A percentile compares a stretch with the other conserved stretches of the same genome.
Evolutionary conservation across 2,113 vertebrate species (phyloP).

Genomic region (Nothocercus julius): DNA sequence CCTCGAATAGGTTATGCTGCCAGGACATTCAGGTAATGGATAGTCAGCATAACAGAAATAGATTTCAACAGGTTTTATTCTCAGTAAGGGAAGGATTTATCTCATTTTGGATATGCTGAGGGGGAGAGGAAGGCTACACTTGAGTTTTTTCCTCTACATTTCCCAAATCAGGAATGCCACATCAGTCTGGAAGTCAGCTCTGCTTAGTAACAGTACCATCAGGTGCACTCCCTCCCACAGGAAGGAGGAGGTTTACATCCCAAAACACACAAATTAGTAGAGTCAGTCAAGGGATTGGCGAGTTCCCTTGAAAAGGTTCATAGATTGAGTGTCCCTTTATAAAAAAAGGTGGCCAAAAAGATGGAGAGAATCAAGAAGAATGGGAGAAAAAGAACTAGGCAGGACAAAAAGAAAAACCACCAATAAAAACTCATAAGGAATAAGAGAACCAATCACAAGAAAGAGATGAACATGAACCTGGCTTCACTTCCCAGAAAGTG

Average conservation of each 20-base stretch:
- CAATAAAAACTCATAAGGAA: not conserved
- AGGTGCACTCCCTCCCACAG: not conserved
- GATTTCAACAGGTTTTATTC: constrained; percentile 31
- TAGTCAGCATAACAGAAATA: constrained; percentile 49
- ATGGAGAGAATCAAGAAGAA: not conserved
- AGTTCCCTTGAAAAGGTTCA: not conserved
- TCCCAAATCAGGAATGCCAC: not conserved
- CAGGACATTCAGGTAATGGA: not conserved
- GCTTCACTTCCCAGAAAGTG: not conserved
- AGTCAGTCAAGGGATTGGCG: not conserved
- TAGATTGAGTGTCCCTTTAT: not conserved
- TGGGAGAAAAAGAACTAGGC: not conserved
- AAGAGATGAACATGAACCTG: not conserved
- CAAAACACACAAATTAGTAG: not conserved
- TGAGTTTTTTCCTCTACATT: not conserved
- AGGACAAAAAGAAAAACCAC: not conserved
- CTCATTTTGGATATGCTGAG: constrained; percentile 2
- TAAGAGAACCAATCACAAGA: not conserved
- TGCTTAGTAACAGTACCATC: not conserved
- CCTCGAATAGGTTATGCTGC: constrained; percentile 31
- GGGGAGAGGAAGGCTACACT: not conserved
- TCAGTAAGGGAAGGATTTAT: constrained; percentile 23
- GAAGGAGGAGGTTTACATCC: not conserved
- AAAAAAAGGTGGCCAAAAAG: not conserved
- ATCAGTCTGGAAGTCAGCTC: not conserved